Evolutionary conservation across 2,888 invertebrate genomes (phyloP), one percentile per base, ranked within the genome.

Genomic region (Willowsia nigromaculata): DNA sequence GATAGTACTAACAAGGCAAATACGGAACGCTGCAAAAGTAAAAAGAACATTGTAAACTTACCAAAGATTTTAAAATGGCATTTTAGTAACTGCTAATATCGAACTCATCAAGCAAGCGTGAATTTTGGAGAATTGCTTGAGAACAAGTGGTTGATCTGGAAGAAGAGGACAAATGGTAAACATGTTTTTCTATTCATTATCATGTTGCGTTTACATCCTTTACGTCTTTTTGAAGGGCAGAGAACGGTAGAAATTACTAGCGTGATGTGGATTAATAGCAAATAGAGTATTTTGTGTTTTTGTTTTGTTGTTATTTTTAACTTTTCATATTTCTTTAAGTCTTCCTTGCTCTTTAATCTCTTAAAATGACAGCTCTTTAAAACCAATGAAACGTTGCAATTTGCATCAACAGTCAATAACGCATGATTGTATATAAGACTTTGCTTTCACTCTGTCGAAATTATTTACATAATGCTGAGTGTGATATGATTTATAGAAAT

Each of bases 151-250:
- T 62, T 27, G 59, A 59, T 62, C 2, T 27, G 62, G n/a, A 62
- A 25, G 62, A 62, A 30, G 27, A 30, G 18, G 53, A 62, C 25
- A 62, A 62, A 30, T 62, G 27, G 27, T 62, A 62, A 62, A 62
- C 62, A 62, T 18, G 62, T 62, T 62, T 59, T 62, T n/a, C n/a
- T 30, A 9, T 62, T 62, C 62, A 53, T 53, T n/a, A 27, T 53
- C 30, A 27, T 30, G 30, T 30, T 62, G 27, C 7, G 30, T 27
- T 1, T 25, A 22, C 22, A 59, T 27, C 30, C 2, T 27, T 15
- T 62, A 15, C 62, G n/a, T 62, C 62, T 62, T 62, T 30, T 62
- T 62, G 62, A 62, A 62, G 62, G 62, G 62, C 62, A 62, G 27
- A 18, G 62, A 62, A 62, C 62, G 27, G 27, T 13, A 62, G 7